Base-by-base conservation (phyloP, 2,113 vertebrate species). In the Gymnorhina tibicen region DNA sequence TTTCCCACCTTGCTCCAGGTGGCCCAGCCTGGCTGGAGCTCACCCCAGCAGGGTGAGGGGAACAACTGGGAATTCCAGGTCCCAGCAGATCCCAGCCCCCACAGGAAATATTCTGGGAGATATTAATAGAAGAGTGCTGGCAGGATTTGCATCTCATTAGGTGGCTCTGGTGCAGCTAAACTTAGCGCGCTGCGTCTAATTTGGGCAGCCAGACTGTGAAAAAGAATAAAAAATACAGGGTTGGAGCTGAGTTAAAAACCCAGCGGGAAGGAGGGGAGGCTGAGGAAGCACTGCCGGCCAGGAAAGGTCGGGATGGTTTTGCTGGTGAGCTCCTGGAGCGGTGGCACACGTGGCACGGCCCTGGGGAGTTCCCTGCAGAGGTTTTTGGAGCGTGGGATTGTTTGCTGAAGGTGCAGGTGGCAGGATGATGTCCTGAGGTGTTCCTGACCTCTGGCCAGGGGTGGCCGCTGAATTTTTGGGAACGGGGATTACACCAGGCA, bases 331-430 rank as follows among this genome's bases (percentile, higher is more conserved):
- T 80, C 35, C 55, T 60, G 44, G 39, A 10, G 15, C 2, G 28
- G 15, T 53, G 60, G 23, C 5, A 5, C 10, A 1, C 1, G 0
- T 3, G 42, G 24, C 7, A 9, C 0, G 37, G 26, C 70, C 24
- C 13, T 3, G 35, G 2, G 27, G 23, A 14, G 50, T 3, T 87
- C 28, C 22, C 37, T 23, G 24, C 33, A 1, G 32, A 24, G 17
- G 22, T 1, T 63, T 79, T 37, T 18, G 44, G n/a, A 37, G 50
- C 2, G 1, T 0, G 12, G 30, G 30, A 0, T 11, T 6, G 26
- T 26, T 50, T 15, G 42, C n/a, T 17, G 50, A 4, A 26, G 60
- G 28, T 16, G 41, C 33, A 9, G 30, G 0, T 7, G 35, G 50
- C 41, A 66, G 30, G 6, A 3, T 0, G 1, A 27, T 0, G 1